phyloP scores from a whole-genome alignment of 2,113 vertebrate species.

The Gymnarchus niloticus region DNA sequence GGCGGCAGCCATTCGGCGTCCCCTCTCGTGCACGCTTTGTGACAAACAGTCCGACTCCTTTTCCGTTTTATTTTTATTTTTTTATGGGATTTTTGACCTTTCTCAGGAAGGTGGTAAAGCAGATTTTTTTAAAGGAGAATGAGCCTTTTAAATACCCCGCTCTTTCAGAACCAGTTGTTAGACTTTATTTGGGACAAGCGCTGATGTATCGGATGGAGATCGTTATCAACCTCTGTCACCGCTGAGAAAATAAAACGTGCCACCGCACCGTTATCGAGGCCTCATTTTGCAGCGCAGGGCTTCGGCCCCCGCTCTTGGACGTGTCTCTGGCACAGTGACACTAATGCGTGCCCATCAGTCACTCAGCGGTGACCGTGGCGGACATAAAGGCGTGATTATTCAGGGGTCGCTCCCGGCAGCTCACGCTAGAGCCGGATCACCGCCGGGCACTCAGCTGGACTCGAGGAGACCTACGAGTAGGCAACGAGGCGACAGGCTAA shows the following conservation, averaged over 20 bases:
- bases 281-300: neutral
- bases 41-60: neutral
- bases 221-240: neutral
- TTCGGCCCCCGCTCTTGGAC: slow-evolving; percentile 25
- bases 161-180: neutral
- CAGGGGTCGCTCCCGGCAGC: slow-evolving; percentile 44
- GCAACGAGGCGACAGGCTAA: neutral
- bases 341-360: slow-evolving; percentile 24
- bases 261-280: neutral
- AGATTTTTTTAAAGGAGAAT: slow-evolving; percentile 5
- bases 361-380: slow-evolving; percentile 37
- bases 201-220: slow-evolving; percentile 10
- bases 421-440: slow-evolving; percentile 20
- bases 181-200: neutral
- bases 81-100: neutral
- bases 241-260: neutral
- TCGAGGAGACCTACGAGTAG: neutral
- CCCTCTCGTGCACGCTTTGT: too few relatives aligned
- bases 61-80: neutral
- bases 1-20: neutral
- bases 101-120: neutral
- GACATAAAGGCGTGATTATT: slow-evolving; percentile 53
- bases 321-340: slow-evolving; percentile 35
- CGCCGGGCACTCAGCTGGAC: slow-evolving; percentile 28
- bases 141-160: neutral